Percentiles rank a stretch among this genome's conserved stretches.
Evolutionary conservation across 2,888 invertebrate species (phyloP).

Genomic region (Melinopterus prodromus): DNA sequence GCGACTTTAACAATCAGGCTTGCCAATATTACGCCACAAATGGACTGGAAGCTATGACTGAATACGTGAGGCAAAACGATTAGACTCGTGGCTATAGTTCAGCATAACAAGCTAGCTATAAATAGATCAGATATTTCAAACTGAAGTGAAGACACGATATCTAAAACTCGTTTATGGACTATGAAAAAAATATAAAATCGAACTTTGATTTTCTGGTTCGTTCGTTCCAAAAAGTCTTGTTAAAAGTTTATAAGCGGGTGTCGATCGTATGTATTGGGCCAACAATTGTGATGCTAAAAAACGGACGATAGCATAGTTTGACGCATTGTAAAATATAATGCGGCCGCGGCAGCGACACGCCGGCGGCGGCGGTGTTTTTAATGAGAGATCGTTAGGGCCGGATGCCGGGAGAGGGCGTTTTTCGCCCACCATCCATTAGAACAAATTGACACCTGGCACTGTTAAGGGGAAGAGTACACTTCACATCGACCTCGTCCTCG

Average conservation of each 20-base stretch:
- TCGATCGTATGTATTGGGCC: background rate
- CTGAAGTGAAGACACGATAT: no score
- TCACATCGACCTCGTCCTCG: conserved; percentile 51
- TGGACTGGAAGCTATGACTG: no score
- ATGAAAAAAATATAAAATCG: no score
- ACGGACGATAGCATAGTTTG: conserved; percentile 27
- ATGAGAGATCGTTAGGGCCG: conserved; percentile 52
- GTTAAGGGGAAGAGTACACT: conserved; percentile 51
- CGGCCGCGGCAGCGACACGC: conserved; percentile 41
- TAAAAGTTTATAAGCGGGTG: conserved; percentile 16
- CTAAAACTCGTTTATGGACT: no score
- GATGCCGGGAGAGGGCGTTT: conserved; percentile 49
- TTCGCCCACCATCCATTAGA: conserved; percentile 61
- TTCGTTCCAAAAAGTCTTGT: conserved; percentile 8
- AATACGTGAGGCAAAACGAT: no score
- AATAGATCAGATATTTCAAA: no score
- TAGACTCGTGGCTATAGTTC: no score
- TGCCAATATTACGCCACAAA: no score
- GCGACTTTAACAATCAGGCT: no score
- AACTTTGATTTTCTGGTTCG: background rate
- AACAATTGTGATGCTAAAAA: background rate
- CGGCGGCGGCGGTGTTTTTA: conserved; percentile 48
- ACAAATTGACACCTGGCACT: conserved; percentile 62
- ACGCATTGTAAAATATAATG: conserved; percentile 51
- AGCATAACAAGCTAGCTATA: no score